phyloP scores from a whole-genome alignment of 2,113 vertebrate genomes.

The human region DNA sequence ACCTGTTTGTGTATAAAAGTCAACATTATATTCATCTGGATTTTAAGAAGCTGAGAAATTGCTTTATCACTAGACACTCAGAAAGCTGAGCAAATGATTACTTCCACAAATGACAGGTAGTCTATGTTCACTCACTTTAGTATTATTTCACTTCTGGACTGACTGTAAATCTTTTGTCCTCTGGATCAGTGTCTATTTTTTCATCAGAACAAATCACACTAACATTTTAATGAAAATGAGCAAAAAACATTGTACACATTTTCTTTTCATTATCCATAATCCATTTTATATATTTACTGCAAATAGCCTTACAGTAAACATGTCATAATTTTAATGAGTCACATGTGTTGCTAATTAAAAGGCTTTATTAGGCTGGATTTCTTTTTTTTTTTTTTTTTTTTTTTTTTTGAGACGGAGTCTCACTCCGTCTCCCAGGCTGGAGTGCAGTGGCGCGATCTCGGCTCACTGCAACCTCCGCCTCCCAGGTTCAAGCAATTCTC shows the following conservation, averaged over 20 bases:
- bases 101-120: neutral
- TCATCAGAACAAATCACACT: neutral
- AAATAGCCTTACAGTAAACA: neutral
- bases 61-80: neutral
- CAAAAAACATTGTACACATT: neutral
- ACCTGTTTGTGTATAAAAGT: neutral
- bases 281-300: neutral
- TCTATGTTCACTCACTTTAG: neutral
- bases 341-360: neutral
- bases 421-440: too few species aligned
- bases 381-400: neutral
- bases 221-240: neutral
- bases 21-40: neutral
- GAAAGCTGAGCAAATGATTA: neutral
- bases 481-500: too few species aligned
- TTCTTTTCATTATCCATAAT: neutral
- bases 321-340: neutral
- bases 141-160: neutral
- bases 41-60: neutral
- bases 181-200: neutral
- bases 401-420: too few species aligned
- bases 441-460: too few species aligned
- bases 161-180: neutral
- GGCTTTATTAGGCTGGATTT: neutral
- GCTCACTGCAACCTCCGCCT: too few species aligned